These are phyloP conservation scores for Prionailurus viverrinus DNA, from an alignment of 2,113 vertebrate genomes.

Conservation along the genomic window DNA sequence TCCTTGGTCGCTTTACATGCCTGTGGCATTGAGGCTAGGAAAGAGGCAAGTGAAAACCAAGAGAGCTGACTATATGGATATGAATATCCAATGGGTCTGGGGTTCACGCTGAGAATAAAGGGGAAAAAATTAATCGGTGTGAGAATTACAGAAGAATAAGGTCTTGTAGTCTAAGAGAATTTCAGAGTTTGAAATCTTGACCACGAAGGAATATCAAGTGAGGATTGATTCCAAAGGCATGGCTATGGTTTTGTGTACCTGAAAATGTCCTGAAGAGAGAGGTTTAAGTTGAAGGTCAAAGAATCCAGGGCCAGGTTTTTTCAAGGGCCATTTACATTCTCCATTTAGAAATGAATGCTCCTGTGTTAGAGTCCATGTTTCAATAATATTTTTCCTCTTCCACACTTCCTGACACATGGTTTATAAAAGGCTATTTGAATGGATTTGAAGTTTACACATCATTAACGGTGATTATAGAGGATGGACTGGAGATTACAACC, in stretches of 20 bases:
- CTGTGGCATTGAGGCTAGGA: not conserved
- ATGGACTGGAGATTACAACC: not conserved
- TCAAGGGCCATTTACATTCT: not conserved
- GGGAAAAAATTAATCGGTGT: not conserved
- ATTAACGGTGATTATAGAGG: not conserved
- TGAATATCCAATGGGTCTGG: not conserved
- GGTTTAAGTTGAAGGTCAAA: not conserved
- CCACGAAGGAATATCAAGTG: not conserved
- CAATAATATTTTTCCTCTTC: not conserved
- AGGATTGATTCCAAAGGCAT: not conserved
- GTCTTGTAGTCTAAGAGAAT: not conserved
- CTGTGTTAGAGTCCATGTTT: not conserved
- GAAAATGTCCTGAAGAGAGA: not conserved
- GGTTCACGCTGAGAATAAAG: not conserved
- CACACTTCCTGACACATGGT: not conserved
- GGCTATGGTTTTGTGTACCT: not conserved
- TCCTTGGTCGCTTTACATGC: not conserved
- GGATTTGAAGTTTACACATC: not conserved
- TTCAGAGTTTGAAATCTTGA: constrained; percentile 26
- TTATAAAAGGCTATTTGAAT: not conserved
- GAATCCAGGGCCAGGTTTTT: not conserved
- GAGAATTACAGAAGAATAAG: not conserved
- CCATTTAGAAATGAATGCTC: not conserved
- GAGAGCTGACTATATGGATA: not conserved
- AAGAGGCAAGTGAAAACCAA: not conserved